A percentile compares a stretch with the other conserved stretches of the same genome.
Conservation (phyloP, 2,797 vertebrate species). For the Artibeus lituratus region DNA sequence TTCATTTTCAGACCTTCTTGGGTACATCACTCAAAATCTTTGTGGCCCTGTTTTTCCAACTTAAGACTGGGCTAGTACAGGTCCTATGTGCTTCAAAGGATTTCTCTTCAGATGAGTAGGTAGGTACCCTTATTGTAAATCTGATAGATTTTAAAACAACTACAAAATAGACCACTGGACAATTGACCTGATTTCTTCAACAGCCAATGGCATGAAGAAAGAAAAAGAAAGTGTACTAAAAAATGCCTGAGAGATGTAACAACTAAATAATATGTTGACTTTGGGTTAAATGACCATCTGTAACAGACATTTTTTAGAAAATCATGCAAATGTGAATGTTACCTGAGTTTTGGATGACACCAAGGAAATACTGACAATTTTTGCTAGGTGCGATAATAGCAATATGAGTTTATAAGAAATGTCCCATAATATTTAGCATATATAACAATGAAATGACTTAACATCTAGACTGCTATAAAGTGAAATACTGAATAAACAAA, state of each 20-base stretch:
- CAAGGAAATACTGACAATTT: neutral
- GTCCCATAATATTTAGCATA: neutral
- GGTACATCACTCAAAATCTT: neutral
- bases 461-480: neutral
- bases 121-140: neutral
- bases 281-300: neutral
- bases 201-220: neutral
- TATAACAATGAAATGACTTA: conserved; percentile 8
- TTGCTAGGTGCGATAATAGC: neutral
- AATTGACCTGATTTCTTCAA: neutral
- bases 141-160: neutral
- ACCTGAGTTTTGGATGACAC: neutral
- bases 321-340: neutral
- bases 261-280: neutral
- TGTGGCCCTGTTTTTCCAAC: neutral
- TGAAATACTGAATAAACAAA: conserved; percentile 7
- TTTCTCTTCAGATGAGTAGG: neutral
- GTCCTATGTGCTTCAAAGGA: neutral
- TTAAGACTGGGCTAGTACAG: neutral
- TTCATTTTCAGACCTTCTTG: neutral
- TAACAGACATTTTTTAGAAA: neutral
- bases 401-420: neutral
- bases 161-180: neutral
- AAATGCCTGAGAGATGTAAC: neutral
- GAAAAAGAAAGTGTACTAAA: neutral